phyloP scores from a whole-genome alignment of 2,797 vertebrate genomes.

The Esox masquinongy region DNA sequence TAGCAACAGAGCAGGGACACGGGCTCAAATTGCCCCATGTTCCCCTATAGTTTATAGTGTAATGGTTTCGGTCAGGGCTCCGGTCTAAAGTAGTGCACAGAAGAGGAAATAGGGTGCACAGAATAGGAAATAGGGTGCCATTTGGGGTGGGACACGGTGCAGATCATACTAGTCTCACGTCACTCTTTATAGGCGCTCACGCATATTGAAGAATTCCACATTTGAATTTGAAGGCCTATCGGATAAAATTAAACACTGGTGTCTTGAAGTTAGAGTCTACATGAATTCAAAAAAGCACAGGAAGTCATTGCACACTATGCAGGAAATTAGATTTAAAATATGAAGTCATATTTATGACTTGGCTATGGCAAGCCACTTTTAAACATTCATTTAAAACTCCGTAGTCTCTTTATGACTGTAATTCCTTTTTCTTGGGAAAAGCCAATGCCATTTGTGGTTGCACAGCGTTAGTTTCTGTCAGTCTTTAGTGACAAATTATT shows the following conservation, averaged over 20 bases:
- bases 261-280: not conserved
- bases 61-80: not conserved
- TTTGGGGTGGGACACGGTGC: no score
- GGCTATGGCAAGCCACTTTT: slow-evolving; percentile 55
- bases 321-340: slow-evolving; percentile 66
- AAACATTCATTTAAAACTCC: slow-evolving; percentile 36
- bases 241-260: not conserved
- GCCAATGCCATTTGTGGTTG: slow-evolving; percentile 63
- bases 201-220: not conserved
- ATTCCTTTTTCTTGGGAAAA: slow-evolving; percentile 71
- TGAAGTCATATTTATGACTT: slow-evolving; percentile 58
- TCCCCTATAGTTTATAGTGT: slow-evolving; percentile 14
- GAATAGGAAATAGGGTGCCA: no score
- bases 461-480: slow-evolving; percentile 61
- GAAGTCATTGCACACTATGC: not conserved
- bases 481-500: slow-evolving; percentile 51
- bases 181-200: no score
- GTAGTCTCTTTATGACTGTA: slow-evolving; percentile 65
- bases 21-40: not conserved
- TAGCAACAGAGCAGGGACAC: not conserved
- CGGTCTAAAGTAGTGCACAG: no score
- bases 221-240: not conserved
- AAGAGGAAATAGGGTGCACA: no score
- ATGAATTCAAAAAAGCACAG: not conserved
- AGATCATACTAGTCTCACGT: no score